phyloP scores from a whole-genome alignment of 1,140 invertebrate species.

The Heliconius congener region DNA sequence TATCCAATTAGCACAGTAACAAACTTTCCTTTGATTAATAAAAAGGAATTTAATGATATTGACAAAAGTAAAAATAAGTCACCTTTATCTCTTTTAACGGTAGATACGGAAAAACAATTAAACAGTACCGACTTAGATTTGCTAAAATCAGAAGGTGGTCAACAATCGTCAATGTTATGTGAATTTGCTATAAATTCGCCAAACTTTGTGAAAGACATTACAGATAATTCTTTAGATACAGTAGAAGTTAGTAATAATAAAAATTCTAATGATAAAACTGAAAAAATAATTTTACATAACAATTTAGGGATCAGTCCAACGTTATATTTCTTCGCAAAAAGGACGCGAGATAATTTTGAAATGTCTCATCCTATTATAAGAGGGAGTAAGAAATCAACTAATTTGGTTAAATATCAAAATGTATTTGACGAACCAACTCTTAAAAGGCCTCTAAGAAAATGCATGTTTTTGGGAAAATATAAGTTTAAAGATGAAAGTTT shows the following conservation, averaged over 20 bases:
- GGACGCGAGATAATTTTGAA: slow-evolving; percentile 10
- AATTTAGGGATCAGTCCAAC: slow-evolving; percentile 28
- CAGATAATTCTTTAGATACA: neutral
- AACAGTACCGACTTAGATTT: slow-evolving; percentile 51
- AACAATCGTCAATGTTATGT: slow-evolving; percentile 42
- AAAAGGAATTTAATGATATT: neutral
- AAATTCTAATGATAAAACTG: slow-evolving; percentile 7
- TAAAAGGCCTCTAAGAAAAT: slow-evolving; percentile 51
- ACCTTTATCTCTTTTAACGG: slow-evolving; percentile 38
- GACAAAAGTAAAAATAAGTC: slow-evolving; percentile 27
- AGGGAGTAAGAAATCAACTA: slow-evolving; percentile 65
- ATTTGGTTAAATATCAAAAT: slow-evolving; percentile 69
- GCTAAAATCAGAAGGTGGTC: slow-evolving; percentile 17
- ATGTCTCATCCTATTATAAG: slow-evolving; percentile 44
- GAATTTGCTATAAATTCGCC: slow-evolving; percentile 44
- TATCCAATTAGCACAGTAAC: slow-evolving; percentile 23
- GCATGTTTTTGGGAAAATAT: slow-evolving; percentile 55
- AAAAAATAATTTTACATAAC: neutral
- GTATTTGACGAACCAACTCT: slow-evolving; percentile 54
- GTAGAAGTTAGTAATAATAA: neutral
- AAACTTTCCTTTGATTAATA: neutral
- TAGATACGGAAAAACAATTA: slow-evolving; percentile 49
- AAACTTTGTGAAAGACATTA: slow-evolving; percentile 20
- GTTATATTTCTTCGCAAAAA: slow-evolving; percentile 43
- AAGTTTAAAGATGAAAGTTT: slow-evolving; percentile 32